Evolutionary conservation across 2,888 invertebrate species (phyloP).

Genomic region (Empis stercorea): DNA sequence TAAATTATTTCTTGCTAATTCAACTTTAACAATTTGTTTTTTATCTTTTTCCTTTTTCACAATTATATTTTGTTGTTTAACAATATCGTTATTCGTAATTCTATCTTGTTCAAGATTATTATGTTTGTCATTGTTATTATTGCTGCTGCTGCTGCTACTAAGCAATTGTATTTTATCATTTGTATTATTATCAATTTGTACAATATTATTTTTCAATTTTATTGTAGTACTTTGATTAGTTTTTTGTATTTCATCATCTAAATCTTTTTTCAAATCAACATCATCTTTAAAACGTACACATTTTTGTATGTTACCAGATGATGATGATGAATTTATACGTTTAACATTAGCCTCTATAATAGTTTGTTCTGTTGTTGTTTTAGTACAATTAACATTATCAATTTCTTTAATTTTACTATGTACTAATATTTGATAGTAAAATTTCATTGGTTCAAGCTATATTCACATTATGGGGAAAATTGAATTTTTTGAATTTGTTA

Average conservation of each 20-base stretch:
- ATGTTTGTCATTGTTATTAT: too few relatives aligned
- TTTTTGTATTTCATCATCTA: too few relatives aligned
- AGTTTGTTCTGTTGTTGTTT: slow-evolving; percentile 9
- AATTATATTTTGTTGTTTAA: too few relatives aligned
- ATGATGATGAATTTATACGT: too few relatives aligned
- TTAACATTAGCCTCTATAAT: slow-evolving; percentile 5
- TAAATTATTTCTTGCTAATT: too few relatives aligned
- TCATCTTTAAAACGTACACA: neutral
- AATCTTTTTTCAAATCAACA: neutral
- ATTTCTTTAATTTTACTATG: slow-evolving; percentile 14
- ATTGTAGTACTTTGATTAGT: neutral
- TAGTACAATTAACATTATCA: slow-evolving; percentile 7
- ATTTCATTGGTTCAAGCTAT: slow-evolving; percentile 50
- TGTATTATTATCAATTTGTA: too few relatives aligned
- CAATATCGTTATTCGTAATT: too few relatives aligned
- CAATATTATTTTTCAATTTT: neutral
- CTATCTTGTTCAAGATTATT: too few relatives aligned
- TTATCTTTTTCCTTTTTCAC: too few relatives aligned
- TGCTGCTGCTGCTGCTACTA: too few relatives aligned
- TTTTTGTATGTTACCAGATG: neutral
- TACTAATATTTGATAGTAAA: slow-evolving; percentile 47
- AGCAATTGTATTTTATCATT: too few relatives aligned
- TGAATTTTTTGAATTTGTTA: neutral
- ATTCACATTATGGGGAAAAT: neutral
- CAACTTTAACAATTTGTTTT: too few relatives aligned